Evolutionary conservation across 1,140 invertebrate species (phyloP), one percentile per base, ranked within the genome.

Genomic region (Drosophila sproati): DNA sequence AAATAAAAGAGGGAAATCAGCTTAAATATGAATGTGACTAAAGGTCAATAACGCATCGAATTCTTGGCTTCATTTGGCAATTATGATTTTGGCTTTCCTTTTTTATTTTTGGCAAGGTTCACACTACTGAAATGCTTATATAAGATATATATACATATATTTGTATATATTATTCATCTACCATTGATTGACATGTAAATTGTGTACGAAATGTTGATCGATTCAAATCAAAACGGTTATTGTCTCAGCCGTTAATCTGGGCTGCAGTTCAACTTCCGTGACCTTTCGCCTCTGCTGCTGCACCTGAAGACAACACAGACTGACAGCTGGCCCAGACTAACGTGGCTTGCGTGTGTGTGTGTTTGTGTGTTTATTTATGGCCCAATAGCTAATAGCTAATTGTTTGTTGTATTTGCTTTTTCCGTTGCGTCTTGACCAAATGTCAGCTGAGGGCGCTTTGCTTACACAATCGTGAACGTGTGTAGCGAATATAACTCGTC

Each of bases 201-300:
- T 64, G 50, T 72, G 83, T 80, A 63, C 77, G 20, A 78, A 74
- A 80, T 52, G 34, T 20, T 45, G 28, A 55, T 51, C 70, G 73
- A 47, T 55, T 77, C 63, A 67, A 77, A 79, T 86, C 72, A 77
- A 77, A 86, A 68, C 83, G 82, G 66, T 86, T 86, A 86, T 86
- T 86, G 77, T 88, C 72, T 71, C 62, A 63, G 51, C 80, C 35
- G 80, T 80, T 77, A 71, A 74, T 82, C 77, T 88, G 61, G 39
- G 12, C 76, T 70, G 72, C 76, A 68, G 60, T 66, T 70, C 39
- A 43, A 43, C 78, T 89, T 88, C 81, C 80, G 77, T 80, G 74
- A 88, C 83, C 83, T 88, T 88, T 88, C 43, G 20, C 6, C 37
- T 8, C 43, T 50, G 60, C 76, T 64, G 28, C 43, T 55, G 72